Base-by-base conservation (phyloP, 2,113 vertebrate species). In the Falcunculus frontatus region DNA sequence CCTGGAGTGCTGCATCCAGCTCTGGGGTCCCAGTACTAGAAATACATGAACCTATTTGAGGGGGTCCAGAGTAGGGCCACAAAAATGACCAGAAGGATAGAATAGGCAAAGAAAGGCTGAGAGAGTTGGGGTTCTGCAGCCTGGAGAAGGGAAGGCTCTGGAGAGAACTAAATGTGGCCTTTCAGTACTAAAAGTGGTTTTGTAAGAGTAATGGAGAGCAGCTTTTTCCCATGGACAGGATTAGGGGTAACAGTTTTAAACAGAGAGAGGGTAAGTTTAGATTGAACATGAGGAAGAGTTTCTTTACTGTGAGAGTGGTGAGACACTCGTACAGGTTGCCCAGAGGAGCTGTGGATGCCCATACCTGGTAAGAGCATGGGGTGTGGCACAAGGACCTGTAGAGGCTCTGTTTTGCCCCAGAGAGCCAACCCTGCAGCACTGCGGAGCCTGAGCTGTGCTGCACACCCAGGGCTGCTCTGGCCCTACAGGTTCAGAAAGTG, bases 341-440 rank as follows among this genome's bases (percentile, higher is more conserved):
- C 29, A 63, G 35, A 47, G 49, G 50, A 77, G 33, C 11, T 60
- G 20, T 62, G 60, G 12, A 22, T 57, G 37, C 0, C 2, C 67
- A 42, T 7, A 42, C 5, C 4, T 0, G 0, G 11, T 29, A 74
- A 37, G 49, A 55, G 14, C 18, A 69, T 52, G 35, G 29, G 7
- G 56, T 70, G 30, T 33, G 39, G 21, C 35, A 87, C 25, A 63
- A 78, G 41, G 33, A 44, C 19, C 21, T 60, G 20, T 4, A 73
- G 26, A 87, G 16, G 10, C 15, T 82, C 42, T 63, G 3, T 41
- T 53, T 50, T 77, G 44, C 33, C 73, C 49, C 1, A 7, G 62
- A 56, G 49, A 64, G 25, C 37, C 3, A 3, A 50, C 12, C 19
- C 44, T 1, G 3, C 46, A 64, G 44, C 33, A 44, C 21, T 25